These are phyloP conservation scores for Lepidothrix coronata DNA, from an alignment of 2,113 vertebrate genomes.

Conservation along the genomic window DNA sequence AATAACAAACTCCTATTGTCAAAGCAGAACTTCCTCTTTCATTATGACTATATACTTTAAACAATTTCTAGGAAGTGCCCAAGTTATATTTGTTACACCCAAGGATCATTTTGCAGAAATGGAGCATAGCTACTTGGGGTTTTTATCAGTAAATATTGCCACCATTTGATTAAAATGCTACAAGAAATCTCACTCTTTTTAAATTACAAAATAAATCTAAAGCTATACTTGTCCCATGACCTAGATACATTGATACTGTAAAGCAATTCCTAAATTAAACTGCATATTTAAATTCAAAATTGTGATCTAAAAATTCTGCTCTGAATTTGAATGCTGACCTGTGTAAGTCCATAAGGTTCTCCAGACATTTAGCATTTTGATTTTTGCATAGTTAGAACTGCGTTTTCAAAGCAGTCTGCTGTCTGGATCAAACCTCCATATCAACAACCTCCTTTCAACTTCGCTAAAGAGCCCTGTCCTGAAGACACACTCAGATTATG, in stretches of 20 bases:
- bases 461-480: neutral
- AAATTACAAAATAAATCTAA: neutral
- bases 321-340: neutral
- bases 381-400: neutral
- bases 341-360: neutral
- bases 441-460: neutral
- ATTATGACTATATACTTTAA: neutral
- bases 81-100: neutral
- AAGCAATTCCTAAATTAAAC: neutral
- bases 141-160: neutral
- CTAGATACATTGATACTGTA: neutral
- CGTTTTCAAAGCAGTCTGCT: neutral
- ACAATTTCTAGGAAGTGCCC: neutral
- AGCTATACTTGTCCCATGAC: neutral
- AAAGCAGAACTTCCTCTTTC: neutral
- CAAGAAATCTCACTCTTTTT: neutral
- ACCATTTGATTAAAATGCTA: neutral
- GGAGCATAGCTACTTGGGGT: neutral
- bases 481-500: neutral
- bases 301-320: neutral
- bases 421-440: neutral
- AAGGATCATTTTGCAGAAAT: neutral
- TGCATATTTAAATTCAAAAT: neutral
- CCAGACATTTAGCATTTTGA: neutral
- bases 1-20: neutral